Conservation (phyloP, 1,140 invertebrate genomes). For the Calephelis virginiensis region DNA sequence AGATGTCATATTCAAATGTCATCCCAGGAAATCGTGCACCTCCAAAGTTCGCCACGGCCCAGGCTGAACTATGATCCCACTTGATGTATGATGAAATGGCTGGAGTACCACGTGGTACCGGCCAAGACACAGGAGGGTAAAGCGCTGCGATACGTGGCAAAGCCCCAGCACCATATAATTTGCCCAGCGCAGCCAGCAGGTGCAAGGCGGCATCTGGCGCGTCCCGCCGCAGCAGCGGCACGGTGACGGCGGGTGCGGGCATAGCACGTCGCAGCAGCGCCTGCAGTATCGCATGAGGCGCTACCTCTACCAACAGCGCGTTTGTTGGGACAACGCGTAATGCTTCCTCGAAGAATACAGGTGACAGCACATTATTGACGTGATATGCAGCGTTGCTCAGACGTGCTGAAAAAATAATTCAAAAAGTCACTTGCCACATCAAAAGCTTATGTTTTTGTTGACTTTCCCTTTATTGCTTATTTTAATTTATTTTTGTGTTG, state of each 20-base stretch:
- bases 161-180: constrained; percentile 1
- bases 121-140: background rate
- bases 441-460: too few species aligned
- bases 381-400: background rate
- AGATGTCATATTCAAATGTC: background rate
- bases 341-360: background rate
- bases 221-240: background rate
- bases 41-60: constrained; percentile 3
- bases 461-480: too few species aligned
- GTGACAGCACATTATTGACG: background rate
- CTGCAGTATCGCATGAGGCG: background rate
- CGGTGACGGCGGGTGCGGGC: background rate
- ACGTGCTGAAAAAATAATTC: background rate
- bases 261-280: background rate
- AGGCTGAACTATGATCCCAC: background rate
- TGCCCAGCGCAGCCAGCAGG: background rate
- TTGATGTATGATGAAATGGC: background rate
- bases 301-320: background rate
- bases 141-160: background rate
- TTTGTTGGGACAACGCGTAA: background rate
- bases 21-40: background rate
- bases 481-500: too few species aligned
- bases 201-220: background rate
- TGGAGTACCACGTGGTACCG: background rate
- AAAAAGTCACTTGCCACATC: too few species aligned